phyloP scores from a whole-genome alignment of 2,888 invertebrate species.

The Xestia xanthographa region DNA sequence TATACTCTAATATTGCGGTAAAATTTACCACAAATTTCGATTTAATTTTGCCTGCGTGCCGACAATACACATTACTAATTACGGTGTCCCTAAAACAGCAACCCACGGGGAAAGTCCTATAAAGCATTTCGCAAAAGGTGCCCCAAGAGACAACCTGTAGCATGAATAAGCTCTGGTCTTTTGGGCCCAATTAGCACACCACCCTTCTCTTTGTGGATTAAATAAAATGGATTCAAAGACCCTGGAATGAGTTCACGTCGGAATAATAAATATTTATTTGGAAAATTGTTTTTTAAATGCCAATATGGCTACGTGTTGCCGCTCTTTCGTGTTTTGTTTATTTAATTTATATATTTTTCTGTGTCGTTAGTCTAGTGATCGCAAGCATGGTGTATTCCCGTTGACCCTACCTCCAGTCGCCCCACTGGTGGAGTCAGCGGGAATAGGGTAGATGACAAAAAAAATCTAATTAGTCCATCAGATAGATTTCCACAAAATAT shows the following conservation, averaged over 20 bases:
- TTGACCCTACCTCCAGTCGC: too few species aligned
- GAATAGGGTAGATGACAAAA: too few species aligned
- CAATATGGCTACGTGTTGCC: not conserved
- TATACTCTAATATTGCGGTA: too few species aligned
- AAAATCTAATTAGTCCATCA: too few species aligned
- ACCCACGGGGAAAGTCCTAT: conserved; percentile 5
- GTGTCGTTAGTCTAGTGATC: not conserved
- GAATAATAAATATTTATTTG: conserved; percentile 18
- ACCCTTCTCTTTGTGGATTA: conserved; percentile 43
- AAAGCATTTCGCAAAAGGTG: conserved; percentile 33
- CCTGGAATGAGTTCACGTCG: not conserved
- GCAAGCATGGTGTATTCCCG: not conserved
- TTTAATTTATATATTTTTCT: too few species aligned
- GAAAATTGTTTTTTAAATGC: not conserved
- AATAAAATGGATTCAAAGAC: conserved; percentile 45
- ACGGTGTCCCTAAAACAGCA: conserved; percentile 2
- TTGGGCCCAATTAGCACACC: conserved; percentile 53
- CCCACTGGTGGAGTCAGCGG: too few species aligned
- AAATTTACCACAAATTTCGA: not conserved
- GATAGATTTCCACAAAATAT: too few species aligned
- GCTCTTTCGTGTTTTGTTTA: not conserved
- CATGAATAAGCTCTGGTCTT: conserved; percentile 35
- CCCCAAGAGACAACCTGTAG: conserved; percentile 34
- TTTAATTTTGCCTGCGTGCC: not conserved
- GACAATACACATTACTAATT: conserved; percentile 1